Evolutionary conservation across 1,140 invertebrate genomes (phyloP), one percentile per base, ranked within the genome.

Genomic region (Tribolium madens): DNA sequence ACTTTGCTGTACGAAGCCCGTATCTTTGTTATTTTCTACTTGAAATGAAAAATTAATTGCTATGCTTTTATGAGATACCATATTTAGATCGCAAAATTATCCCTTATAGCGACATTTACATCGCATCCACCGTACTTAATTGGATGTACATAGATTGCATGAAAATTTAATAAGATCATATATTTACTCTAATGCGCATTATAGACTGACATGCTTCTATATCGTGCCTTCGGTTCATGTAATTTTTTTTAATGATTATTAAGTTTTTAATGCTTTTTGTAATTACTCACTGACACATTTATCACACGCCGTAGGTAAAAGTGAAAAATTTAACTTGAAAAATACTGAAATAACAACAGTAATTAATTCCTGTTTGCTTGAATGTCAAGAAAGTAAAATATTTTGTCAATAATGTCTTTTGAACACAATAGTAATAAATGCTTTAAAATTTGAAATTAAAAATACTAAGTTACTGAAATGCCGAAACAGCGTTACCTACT

Each of bases 11-110:
- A 18, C 52, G 21, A 57, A 18, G 52, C 17, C 52, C 48, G 48
- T 50, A 50, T 57, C 10, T 7, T 57, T 17, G 17, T 57, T 57
- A 57, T 57, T 57, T 57, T 18, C 15, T 57, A n/a, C 17, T 57
- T 9, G 3, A 57, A 57, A 57, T 57, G 18, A 17, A 57, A 50
- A 57, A 57, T 57, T 57, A 57, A 57, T 57, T 57, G 52, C 52
- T 21, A 17, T 57, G 52, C 52, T 21, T 57, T 57, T 57, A 57
- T 57, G 52, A n/a, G 14, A 57, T 57, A 21, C 52, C 52, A 57
- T 57, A 57, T 57, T 57, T 57, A 57, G 52, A 57, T n/a, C 7
- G 52, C 52, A n/a, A 21, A 57, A 57, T 57, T 57, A 57, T 15
- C 52, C 52, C 52, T 18, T 57, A 57, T 18, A 57, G 52, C 52